phyloP scores from a whole-genome alignment of 2,113 vertebrate genomes.

The Tapirus terrestris region DNA sequence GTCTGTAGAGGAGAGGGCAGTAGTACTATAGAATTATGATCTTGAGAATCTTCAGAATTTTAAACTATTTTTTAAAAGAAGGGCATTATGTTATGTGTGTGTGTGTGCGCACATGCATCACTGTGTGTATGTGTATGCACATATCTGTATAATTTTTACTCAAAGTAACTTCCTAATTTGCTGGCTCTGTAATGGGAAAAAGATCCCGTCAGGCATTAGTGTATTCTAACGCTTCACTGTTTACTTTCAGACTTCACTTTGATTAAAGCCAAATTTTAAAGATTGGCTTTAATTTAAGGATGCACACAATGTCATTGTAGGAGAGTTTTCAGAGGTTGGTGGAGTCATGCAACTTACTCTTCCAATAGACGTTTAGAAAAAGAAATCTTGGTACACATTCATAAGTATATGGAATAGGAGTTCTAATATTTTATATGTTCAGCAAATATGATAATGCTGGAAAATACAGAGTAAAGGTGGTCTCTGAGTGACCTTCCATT shows the following conservation, averaged over 20 bases:
- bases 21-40: neutral
- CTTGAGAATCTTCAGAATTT: neutral
- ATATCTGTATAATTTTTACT: neutral
- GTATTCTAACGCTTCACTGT: neutral
- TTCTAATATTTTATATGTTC: neutral
- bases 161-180: neutral
- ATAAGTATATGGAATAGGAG: neutral
- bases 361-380: constrained; percentile 13
- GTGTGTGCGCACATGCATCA: neutral
- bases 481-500: neutral
- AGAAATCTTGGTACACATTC: neutral
- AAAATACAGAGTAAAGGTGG: neutral
- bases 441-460: neutral
- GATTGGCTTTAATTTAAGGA: neutral
- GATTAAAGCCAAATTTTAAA: constrained; percentile 9
- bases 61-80: neutral
- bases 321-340: neutral
- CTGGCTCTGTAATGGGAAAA: neutral
- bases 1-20: neutral
- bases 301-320: neutral
- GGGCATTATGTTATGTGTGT: neutral
- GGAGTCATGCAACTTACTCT: neutral
- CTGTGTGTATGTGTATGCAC: neutral
- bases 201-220: neutral
- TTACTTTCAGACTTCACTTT: neutral